Evolutionary conservation across 2,113 vertebrate genomes (phyloP), one percentile per base, ranked within the genome.

Genomic region (Malurus alboscapulatus): DNA sequence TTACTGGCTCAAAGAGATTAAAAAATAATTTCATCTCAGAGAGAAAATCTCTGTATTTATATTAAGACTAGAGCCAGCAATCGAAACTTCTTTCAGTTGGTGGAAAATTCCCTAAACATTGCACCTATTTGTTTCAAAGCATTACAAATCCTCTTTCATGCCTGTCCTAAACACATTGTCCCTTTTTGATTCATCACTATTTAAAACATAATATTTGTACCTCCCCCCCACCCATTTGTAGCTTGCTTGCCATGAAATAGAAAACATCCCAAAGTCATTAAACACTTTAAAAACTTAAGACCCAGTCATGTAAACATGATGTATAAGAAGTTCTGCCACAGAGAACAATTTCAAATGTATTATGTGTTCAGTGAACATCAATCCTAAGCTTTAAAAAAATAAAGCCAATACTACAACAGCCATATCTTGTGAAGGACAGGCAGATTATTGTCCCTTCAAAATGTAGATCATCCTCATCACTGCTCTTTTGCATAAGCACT

Each of bases 161-260:
- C 29, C 13, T 66, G 7, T 51, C 54, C 18, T 54, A 32, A 66
- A 55, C 14, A 47, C 17, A n/a, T 48, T n/a, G 6, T 36, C 7
- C 7, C 42, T 36, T 61, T 71, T 47, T 61, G 17, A 27, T 55
- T 44, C 19, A 36, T 47, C 21, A 5, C 16, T 42, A 25, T 48
- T 48, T 8, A 10, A 62, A 81, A 11, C 9, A 68, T 1, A 40
- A 8, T 47, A 63, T n/a, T 55, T 53, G 1, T 30, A 47, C 6
- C 14, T 62, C 7, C 4, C 4, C 4, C 2, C 1, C 8, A 9
- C 1, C 1, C 4, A 44, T 55, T 50, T 81, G 18, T 32, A 47
- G 8, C 7, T 12, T 55, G 40, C 3, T 80, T 36, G 16, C 8
- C 59, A 30, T 27, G 74, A 22, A 26, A 7, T 14, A 36, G 9